These are phyloP conservation scores for Phlogophora meticulosa DNA, from an alignment of 2,888 invertebrate species.

Conservation along the genomic window DNA sequence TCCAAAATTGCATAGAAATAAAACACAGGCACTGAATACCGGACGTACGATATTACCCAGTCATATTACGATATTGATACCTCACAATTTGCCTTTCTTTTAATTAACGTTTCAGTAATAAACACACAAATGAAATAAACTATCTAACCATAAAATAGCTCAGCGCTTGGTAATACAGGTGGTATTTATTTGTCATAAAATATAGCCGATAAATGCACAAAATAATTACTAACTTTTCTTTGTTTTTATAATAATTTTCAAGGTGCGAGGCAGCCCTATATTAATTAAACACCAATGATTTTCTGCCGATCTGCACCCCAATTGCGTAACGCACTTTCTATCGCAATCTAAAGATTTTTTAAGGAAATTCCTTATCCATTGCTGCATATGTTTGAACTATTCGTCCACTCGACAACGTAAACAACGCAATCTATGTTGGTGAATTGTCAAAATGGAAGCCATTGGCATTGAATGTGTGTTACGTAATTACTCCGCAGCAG, in stretches of 20 bases:
- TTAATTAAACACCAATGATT: neutral
- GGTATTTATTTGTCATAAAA: constrained; percentile 30
- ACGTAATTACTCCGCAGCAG: neutral
- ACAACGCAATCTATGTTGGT: no score
- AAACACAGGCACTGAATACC: constrained; percentile 1
- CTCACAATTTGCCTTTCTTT: neutral
- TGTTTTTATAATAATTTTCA: constrained; percentile 3
- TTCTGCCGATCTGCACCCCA: neutral
- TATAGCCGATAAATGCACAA: neutral
- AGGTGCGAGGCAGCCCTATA: constrained; percentile 1
- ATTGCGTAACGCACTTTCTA: no score
- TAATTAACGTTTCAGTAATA: constrained; percentile 14
- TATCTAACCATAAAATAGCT: constrained; percentile 24
- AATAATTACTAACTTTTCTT: constrained; percentile 1
- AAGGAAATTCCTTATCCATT: no score
- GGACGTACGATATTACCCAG: constrained; percentile 11
- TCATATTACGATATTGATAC: neutral
- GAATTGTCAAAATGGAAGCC: no score
- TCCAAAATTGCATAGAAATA: neutral
- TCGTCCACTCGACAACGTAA: no score
- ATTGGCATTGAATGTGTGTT: no score
- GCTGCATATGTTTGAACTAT: no score
- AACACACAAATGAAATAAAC: constrained; percentile 10
- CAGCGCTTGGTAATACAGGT: neutral
- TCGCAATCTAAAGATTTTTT: no score